Base-by-base conservation (phyloP, 2,113 vertebrate species). In the Kryptolebias marmoratus region DNA sequence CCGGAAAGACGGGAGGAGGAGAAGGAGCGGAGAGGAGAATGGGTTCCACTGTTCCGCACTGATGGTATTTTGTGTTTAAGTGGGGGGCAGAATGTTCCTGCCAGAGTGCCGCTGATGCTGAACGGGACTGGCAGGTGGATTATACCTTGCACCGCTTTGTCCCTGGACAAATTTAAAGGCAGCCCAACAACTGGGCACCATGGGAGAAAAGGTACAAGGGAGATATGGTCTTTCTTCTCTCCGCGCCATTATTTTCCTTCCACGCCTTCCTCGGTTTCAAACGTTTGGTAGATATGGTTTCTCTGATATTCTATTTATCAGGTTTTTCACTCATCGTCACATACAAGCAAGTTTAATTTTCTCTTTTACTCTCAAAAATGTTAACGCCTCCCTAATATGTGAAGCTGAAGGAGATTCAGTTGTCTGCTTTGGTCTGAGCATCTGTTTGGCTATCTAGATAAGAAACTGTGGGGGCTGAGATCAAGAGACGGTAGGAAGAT, bases 101-200 rank as follows among this genome's bases (percentile, higher is more conserved):
- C 92, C 93, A 90, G 80, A 82, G 84, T 73, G 82, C 78, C 62
- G 71, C 89, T 88, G 86, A 88, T 75, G 87, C 90, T 91, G 89
- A 92, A 87, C 88, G 77, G 88, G 87, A 85, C 82, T 91, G 93
- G 90, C 92, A 93, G 91, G 90, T 93, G 92, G 92, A 92, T 94
- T 94, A 93, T 92, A 89, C 89, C 83, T 86, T 70, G 77, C 69
- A 79, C 88, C 63, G 82, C 89, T 90, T 86, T 83, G 92, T 94
- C 93, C 92, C 92, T 81, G 84, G 90, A 91, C 89, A 91, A 93
- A 94, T 94, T 89, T 89, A 91, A 90, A 90, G 85, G 85, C 77
- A 88, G 80, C 87, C 89, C 87, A 88, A 87, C 75, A 87, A 86
- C 87, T 71, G 74, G 82, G 82, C 83, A 76, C 88, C 85, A 30